These are phyloP conservation scores for Dunckerocampus dactyliophorus DNA, from an alignment of 2,113 vertebrate species.

Conservation along the genomic window DNA sequence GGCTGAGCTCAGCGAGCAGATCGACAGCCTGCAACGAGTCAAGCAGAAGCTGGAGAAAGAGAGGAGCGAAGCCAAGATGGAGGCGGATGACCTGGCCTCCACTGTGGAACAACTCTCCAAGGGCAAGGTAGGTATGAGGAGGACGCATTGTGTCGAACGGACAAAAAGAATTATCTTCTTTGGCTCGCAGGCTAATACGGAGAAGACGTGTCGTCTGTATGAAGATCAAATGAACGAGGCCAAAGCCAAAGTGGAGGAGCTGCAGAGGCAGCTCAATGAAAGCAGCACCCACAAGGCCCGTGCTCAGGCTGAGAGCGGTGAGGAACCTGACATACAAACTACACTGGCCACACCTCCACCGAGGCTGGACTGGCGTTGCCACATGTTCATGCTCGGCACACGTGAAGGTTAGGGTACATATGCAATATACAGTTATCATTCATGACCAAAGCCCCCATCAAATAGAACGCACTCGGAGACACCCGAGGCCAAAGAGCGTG, in stretches of 20 bases:
- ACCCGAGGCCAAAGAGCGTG: no score
- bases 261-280: constrained; percentile 83
- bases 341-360: no score
- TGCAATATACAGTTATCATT: no score
- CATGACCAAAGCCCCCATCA: no score
- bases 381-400: no score
- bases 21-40: constrained; percentile 84
- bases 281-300: constrained; percentile 76
- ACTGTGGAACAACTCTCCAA: constrained; percentile 85
- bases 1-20: constrained; percentile 85
- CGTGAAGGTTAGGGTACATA: no score
- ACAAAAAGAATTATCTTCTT: not conserved
- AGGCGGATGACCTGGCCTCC: constrained; percentile 82
- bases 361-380: no score
- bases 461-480: no score
- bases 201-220: constrained; percentile 84
- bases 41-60: constrained; percentile 95
- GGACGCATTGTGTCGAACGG: no score
- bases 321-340: not conserved
- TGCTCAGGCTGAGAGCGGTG: constrained; percentile 84
- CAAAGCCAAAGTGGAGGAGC: constrained; percentile 84
- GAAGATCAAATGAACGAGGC: constrained; percentile 90
- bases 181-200: constrained; percentile 73
- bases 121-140: constrained; percentile 74
- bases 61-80: constrained; percentile 86